phyloP scores from a whole-genome alignment of 2,113 vertebrate genomes.

The Pelmatolapia mariae region DNA sequence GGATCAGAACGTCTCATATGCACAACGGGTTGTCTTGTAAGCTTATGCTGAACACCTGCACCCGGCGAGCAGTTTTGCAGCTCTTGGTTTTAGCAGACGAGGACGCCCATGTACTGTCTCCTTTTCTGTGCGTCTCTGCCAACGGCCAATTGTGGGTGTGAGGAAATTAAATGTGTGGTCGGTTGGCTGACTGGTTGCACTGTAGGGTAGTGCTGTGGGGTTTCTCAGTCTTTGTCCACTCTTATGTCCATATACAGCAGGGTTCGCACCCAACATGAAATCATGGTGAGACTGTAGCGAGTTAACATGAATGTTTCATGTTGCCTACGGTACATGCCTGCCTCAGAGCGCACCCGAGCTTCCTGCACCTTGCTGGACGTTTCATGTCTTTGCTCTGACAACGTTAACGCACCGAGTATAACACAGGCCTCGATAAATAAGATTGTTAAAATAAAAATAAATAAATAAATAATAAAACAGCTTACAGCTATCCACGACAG shows the following conservation, averaged over 20 bases:
- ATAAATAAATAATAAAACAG: slow-evolving; percentile 1
- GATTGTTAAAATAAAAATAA: neutral
- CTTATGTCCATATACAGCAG: slow-evolving; percentile 34
- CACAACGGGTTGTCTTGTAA: slow-evolving; percentile 58
- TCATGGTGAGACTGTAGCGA: slow-evolving; percentile 26
- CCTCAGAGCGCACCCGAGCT: slow-evolving; percentile 34
- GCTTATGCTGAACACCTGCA: slow-evolving; percentile 39
- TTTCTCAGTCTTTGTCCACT: slow-evolving; percentile 30
- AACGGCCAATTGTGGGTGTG: slow-evolving; percentile 47
- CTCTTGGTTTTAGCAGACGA: slow-evolving; percentile 35
- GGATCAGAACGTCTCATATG: slow-evolving; percentile 71
- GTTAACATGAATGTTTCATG: slow-evolving; percentile 55
- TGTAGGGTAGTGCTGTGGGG: slow-evolving; percentile 15
- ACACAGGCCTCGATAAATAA: slow-evolving; percentile 17
- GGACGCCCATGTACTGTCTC: slow-evolving; percentile 61
- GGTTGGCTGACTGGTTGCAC: slow-evolving; percentile 39
- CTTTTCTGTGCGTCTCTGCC: slow-evolving; percentile 36
- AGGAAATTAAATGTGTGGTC: slow-evolving; percentile 48
- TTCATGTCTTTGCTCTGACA: slow-evolving; percentile 37
- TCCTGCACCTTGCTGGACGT: slow-evolving; percentile 10
- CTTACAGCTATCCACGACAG: neutral
- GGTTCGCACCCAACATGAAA: slow-evolving; percentile 38
- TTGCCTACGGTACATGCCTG: slow-evolving; percentile 39
- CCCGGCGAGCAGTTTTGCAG: slow-evolving; percentile 21
- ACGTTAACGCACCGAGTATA: neutral